Conservation (phyloP, 2,797 vertebrate genomes). For the Sebastes trivittatus region DNA sequence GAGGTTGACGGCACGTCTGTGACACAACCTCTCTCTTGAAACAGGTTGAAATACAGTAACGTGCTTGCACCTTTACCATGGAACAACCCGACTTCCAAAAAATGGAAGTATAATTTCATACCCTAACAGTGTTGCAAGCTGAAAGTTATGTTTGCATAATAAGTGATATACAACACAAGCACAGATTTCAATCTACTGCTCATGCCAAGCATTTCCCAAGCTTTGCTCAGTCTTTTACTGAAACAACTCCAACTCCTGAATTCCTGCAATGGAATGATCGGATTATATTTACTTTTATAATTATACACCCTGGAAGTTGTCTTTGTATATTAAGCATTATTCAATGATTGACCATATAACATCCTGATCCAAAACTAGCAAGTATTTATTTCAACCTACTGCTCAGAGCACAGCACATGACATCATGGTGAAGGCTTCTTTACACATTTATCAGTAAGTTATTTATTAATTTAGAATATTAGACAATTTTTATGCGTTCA, state of each 20-base stretch:
- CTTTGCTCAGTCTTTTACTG: not conserved
- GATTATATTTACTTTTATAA: not conserved
- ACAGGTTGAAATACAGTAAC: no score
- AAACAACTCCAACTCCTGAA: not conserved
- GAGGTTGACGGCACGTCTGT: not conserved
- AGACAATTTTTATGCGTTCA: not conserved
- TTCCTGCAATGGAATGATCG: not conserved
- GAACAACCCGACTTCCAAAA: no score
- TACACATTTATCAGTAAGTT: not conserved
- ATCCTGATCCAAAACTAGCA: not conserved
- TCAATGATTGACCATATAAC: not conserved
- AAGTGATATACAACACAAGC: not conserved
- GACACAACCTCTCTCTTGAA: no score
- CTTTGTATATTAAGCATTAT: not conserved
- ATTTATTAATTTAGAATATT: not conserved
- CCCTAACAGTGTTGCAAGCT: not conserved
- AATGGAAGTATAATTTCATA: not conserved
- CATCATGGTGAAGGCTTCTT: no score
- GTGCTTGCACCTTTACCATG: fast-evolving
- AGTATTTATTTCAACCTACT: no score
- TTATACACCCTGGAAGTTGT: not conserved
- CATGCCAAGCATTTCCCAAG: not conserved
- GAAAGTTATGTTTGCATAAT: not conserved
- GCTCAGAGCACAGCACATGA: not conserved
- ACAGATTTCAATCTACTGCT: not conserved